Percentiles rank a stretch among this genome's conserved stretches.
These are phyloP conservation scores for Imbricaverruca yamaguchii DNA, from an alignment of 2,888 invertebrate genomes.

Conservation along the genomic window DNA sequence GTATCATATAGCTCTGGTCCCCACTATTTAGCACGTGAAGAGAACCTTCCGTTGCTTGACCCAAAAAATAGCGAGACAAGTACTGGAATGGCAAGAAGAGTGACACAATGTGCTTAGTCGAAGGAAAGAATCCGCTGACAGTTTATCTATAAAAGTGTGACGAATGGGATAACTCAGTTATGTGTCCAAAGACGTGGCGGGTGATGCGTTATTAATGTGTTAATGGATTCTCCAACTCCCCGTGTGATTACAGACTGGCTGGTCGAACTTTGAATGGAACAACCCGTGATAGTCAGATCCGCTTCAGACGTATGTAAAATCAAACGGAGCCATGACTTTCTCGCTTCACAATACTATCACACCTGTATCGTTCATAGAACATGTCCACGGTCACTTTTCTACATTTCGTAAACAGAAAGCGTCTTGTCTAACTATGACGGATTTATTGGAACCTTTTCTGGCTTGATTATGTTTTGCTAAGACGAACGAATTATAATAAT, in stretches of 20 bases:
- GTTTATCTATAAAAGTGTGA: no score
- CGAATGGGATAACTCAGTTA: no score
- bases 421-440: background rate
- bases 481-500: conserved; percentile 14
- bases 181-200: no score
- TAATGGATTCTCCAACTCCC: background rate
- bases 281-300: background rate
- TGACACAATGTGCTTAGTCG: no score
- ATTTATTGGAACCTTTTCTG: conserved; percentile 6
- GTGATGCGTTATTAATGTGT: background rate
- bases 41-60: no score
- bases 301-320: background rate
- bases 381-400: background rate
- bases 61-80: no score
- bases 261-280: background rate
- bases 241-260: background rate
- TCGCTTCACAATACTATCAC: background rate
- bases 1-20: no score
- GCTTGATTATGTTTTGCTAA: conserved; percentile 6
- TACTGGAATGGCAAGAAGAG: no score
- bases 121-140: no score
- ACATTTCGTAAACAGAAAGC: background rate
- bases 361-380: background rate
- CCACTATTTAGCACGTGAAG: no score
- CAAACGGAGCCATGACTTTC: background rate